Evolutionary conservation across 92 coral and sea anemone genomes (phyloP).

Genomic region (Palythoa caribaeorum): DNA sequence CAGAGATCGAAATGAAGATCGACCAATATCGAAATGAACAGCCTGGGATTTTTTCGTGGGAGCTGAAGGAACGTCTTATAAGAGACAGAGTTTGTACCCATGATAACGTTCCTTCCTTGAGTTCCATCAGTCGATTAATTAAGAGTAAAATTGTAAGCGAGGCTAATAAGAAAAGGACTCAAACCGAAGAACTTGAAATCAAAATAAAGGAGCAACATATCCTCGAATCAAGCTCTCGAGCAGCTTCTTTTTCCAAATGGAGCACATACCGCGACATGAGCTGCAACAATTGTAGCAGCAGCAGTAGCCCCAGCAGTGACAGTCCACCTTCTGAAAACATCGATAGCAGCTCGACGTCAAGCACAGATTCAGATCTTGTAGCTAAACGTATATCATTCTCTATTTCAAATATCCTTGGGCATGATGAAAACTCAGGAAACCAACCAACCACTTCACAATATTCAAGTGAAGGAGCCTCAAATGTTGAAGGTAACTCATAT

Average conservation of each 20-base stretch:
- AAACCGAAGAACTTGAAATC: neutral
- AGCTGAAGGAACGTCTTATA: slow-evolving; percentile 81
- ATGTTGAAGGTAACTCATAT: slow-evolving; percentile 2
- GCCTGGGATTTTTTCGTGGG: slow-evolving; percentile 94
- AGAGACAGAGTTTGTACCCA: slow-evolving; percentile 77
- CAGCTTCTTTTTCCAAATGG: neutral
- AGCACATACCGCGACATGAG: neutral
- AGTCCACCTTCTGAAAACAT: neutral
- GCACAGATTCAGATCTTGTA: neutral
- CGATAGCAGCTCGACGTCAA: neutral
- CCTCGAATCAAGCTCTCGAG: neutral
- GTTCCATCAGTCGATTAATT: slow-evolving; percentile 89
- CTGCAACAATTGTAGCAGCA: neutral
- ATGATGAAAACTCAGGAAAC: neutral
- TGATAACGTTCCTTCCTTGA: slow-evolving; percentile 78
- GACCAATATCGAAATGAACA: slow-evolving; percentile 76
- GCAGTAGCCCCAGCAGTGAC: neutral
- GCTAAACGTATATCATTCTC: neutral
- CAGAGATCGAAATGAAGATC: slow-evolving; percentile 79
- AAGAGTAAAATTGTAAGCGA: slow-evolving; percentile 62
- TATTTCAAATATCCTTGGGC: neutral
- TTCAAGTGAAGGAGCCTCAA: neutral
- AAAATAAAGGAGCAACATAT: neutral
- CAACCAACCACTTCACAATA: neutral
- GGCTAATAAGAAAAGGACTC: slow-evolving; percentile 4